Conservation (phyloP, 2,888 invertebrate genomes). For the Rhopalosiphum nymphaeae region DNA sequence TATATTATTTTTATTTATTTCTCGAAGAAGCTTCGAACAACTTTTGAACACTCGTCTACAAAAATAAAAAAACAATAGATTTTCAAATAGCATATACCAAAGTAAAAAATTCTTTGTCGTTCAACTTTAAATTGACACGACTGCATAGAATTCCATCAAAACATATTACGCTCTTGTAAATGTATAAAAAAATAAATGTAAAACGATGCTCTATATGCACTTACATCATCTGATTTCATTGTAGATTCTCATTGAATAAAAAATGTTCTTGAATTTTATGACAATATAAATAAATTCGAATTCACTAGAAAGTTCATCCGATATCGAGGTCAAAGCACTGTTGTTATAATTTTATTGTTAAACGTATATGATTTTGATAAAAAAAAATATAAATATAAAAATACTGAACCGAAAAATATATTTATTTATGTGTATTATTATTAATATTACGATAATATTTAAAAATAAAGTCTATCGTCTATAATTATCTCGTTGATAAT, state of each 20-base stretch:
- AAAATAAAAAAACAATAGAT: background rate
- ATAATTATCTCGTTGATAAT: background rate
- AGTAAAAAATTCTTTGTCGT: slow-evolving; percentile 3
- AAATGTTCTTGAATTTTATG: slow-evolving; percentile 19
- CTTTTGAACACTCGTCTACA: background rate
- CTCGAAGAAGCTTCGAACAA: background rate
- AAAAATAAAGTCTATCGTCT: background rate
- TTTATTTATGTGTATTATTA: background rate
- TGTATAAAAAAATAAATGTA: slow-evolving; percentile 13
- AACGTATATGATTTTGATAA: background rate
- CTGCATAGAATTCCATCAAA: slow-evolving; percentile 5
- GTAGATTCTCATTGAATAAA: background rate
- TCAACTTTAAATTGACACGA: slow-evolving; percentile 34
- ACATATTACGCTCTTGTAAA: background rate
- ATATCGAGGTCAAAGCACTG: background rate
- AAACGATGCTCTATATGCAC: background rate
- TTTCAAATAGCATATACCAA: background rate
- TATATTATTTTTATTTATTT: background rate
- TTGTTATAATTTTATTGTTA: background rate
- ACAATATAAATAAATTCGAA: background rate
- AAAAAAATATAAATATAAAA: background rate
- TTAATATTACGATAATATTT: background rate
- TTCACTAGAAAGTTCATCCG: background rate
- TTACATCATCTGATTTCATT: slow-evolving; percentile 22
- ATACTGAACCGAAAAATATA: background rate